These are phyloP conservation scores for Cosmopolites sordidus DNA, from an alignment of 2,888 invertebrate genomes.

Conservation along the genomic window DNA sequence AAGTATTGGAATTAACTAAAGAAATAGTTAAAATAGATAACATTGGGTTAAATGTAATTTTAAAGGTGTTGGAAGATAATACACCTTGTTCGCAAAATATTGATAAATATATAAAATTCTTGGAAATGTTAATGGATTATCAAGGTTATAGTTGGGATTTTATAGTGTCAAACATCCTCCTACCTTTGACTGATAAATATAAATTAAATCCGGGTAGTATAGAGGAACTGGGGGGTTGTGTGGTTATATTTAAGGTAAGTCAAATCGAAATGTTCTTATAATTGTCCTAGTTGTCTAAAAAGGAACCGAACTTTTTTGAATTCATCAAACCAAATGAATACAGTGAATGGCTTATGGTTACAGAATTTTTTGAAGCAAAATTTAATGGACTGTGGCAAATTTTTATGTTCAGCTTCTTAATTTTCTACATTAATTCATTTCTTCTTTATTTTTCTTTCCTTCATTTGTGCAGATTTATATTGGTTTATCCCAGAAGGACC, in stretches of 20 bases:
- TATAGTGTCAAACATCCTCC: conserved; percentile 25
- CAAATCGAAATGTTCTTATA: too few relatives aligned
- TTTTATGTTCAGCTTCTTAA: too few relatives aligned
- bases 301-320: too few relatives aligned
- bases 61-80: conserved; percentile 28
- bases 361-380: too few relatives aligned
- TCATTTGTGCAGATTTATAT: too few relatives aligned
- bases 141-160: conserved; percentile 30
- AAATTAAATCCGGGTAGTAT: background rate
- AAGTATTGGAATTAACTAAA: conserved; percentile 27
- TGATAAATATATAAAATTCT: conserved; percentile 33
- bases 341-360: too few relatives aligned
- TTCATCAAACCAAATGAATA: too few relatives aligned
- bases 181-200: conserved; percentile 19
- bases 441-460: too few relatives aligned
- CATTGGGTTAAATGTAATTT: conserved; percentile 33
- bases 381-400: too few relatives aligned
- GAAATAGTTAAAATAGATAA: conserved; percentile 34
- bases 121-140: conserved; percentile 33
- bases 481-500: too few relatives aligned
- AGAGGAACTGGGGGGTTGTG: conserved; percentile 16
- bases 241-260: conserved; percentile 28
- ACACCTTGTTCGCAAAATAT: conserved; percentile 32
- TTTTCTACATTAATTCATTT: too few relatives aligned
- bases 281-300: too few relatives aligned